Evolutionary conservation across 2,888 invertebrate species (phyloP).

Genomic region (Drosophila nigritarsus): DNA sequence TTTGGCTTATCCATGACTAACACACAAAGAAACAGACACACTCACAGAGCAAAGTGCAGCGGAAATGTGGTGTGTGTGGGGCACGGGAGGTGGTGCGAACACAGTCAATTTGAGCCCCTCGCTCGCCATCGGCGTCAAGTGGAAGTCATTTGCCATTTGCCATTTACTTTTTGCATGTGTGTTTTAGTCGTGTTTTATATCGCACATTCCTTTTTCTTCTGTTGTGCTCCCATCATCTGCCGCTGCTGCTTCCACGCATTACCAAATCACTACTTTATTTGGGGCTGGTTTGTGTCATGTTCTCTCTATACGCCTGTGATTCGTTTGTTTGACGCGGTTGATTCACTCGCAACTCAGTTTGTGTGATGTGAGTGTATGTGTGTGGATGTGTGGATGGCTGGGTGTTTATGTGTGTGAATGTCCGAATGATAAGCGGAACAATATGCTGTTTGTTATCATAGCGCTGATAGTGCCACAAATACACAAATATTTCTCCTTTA

Average conservation of each 20-base stretch:
- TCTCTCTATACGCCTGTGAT: conserved; percentile 21
- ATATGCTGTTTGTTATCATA: conserved; percentile 41
- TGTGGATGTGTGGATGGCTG: background rate
- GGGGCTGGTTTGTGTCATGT: conserved; percentile 46
- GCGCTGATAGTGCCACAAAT: conserved; percentile 34
- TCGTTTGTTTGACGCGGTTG: conserved; percentile 33
- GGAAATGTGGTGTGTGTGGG: conserved; percentile 46
- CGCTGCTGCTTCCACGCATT: conserved; percentile 30
- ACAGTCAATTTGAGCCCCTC: conserved; percentile 51
- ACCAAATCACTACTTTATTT: conserved; percentile 51
- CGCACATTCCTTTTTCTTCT: conserved; percentile 29
- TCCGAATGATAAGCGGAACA: conserved; percentile 56
- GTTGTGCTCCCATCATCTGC: conserved; percentile 27
- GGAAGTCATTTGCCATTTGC: conserved; percentile 53
- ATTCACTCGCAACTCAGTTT: conserved; percentile 38
- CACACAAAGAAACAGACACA: conserved; percentile 18
- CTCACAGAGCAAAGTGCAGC: conserved; percentile 41
- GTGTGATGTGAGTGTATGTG: conserved; percentile 5
- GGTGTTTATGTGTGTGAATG: conserved; percentile 17
- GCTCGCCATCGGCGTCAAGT: conserved; percentile 50
- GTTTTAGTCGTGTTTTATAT: conserved; percentile 31
- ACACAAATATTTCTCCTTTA: background rate
- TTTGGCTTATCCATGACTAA: conserved; percentile 71
- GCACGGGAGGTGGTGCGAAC: conserved; percentile 12
- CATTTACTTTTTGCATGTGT: conserved; percentile 58